A percentile compares a stretch with the other conserved stretches of the same genome.
phyloP scores from a whole-genome alignment of 2,888 invertebrate species.

The Nomada ruficornis region DNA sequence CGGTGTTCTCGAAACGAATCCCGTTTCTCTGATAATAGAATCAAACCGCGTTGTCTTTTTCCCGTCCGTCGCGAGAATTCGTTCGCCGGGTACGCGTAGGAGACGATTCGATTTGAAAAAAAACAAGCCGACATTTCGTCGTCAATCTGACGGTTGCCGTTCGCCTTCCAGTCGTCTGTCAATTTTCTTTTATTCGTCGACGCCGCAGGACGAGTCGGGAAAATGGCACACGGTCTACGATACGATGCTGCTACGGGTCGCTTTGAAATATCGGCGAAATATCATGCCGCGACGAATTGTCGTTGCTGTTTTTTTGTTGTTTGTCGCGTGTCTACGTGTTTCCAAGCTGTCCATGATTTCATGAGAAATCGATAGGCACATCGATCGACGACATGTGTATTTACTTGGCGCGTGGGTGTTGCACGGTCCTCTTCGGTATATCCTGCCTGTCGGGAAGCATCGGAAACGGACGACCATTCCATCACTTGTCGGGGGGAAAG shows the following conservation, averaged over 20 bases:
- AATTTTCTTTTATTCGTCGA: constrained; percentile 48
- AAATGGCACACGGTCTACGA: constrained; percentile 23
- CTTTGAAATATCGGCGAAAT: constrained; percentile 48
- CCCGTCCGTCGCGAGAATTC: neutral
- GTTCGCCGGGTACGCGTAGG: neutral
- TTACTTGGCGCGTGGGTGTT: neutral
- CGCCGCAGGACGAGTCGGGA: constrained; percentile 28
- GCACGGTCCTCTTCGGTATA: constrained; percentile 1
- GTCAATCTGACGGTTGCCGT: neutral
- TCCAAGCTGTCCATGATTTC: constrained; percentile 35
- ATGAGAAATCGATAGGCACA: constrained; percentile 33
- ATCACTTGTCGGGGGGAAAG: constrained; percentile 1
- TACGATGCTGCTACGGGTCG: constrained; percentile 29
- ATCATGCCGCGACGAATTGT: constrained; percentile 26
- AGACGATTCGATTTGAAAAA: constrained; percentile 33
- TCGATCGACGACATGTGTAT: constrained; percentile 19
- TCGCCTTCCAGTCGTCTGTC: constrained; percentile 11
- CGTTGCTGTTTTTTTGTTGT: neutral
- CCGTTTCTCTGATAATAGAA: neutral
- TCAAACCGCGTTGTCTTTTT: neutral
- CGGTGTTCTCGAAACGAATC: neutral
- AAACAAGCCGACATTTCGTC: constrained; percentile 13
- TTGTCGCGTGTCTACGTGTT: neutral
- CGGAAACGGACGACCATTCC: neutral
- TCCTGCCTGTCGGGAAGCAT: constrained; percentile 24